phyloP scores from a whole-genome alignment of 2,888 invertebrate genomes.

The Cotesia congregata region DNA sequence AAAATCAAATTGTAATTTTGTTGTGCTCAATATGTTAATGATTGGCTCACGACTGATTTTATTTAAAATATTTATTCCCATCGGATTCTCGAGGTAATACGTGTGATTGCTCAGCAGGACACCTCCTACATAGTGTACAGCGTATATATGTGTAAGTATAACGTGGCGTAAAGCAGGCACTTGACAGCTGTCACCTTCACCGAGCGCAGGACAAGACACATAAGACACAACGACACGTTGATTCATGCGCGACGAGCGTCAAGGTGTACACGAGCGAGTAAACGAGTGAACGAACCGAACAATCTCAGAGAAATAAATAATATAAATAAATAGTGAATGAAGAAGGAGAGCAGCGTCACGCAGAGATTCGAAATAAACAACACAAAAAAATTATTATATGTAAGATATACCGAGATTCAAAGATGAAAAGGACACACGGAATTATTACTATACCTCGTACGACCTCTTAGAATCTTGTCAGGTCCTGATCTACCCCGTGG shows the following conservation, averaged over 20 bases:
- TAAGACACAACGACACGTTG: conserved; percentile 63
- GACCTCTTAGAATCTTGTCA: conserved; percentile 62
- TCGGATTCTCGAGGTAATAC: background rate
- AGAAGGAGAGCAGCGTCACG: conserved; percentile 25
- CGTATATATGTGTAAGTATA: conserved; percentile 27
- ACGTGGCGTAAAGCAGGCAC: conserved; percentile 45
- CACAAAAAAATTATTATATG: conserved; percentile 10
- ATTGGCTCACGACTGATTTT: background rate
- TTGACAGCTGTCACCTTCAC: conserved; percentile 68
- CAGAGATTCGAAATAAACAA: conserved; percentile 8
- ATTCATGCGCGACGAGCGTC: conserved; percentile 60
- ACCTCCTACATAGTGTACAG: conserved; percentile 37
- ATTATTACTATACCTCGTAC: conserved; percentile 50
- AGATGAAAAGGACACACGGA: conserved; percentile 41
- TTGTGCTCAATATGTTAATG: background rate
- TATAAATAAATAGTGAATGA: conserved; percentile 20
- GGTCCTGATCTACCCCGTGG: conserved; percentile 55
- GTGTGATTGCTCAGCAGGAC: conserved; percentile 19
- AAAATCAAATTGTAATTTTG: too few relatives aligned
- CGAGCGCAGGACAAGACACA: conserved; percentile 64
- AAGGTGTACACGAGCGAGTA: conserved; percentile 22
- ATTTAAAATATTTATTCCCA: background rate
- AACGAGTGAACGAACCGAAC: conserved; percentile 22
- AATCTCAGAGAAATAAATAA: background rate
- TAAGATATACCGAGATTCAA: conserved; percentile 3